These are phyloP conservation scores for Sarcophaga variegata DNA, from an alignment of 2,888 invertebrate genomes.

Conservation along the genomic window DNA sequence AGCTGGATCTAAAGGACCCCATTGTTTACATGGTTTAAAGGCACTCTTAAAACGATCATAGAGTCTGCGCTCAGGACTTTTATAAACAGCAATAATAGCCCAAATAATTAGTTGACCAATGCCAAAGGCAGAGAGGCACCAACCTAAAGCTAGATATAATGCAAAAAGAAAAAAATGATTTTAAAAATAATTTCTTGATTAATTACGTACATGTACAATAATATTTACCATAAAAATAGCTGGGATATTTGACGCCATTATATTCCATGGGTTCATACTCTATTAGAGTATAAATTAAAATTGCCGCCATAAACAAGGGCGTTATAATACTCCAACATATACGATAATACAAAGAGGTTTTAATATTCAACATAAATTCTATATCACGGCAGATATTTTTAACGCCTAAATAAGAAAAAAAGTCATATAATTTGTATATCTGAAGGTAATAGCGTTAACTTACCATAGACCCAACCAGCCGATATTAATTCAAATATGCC, in stretches of 20 bases:
- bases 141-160: slow-evolving; percentile 79
- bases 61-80: slow-evolving; percentile 72
- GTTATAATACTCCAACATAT: slow-evolving; percentile 90
- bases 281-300: slow-evolving; percentile 87
- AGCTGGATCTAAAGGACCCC: slow-evolving; percentile 79
- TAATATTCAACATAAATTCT: slow-evolving; percentile 89
- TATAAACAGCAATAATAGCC: slow-evolving; percentile 75
- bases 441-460: not conserved
- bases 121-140: slow-evolving; percentile 83
- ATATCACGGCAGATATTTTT: slow-evolving; percentile 87
- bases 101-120: slow-evolving; percentile 82
- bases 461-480: slow-evolving; percentile 89
- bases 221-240: slow-evolving; percentile 83
- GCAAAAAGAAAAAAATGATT: slow-evolving; percentile 13
- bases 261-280: slow-evolving; percentile 85
- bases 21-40: slow-evolving; percentile 76
- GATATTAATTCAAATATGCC: slow-evolving; percentile 87
- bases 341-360: slow-evolving; percentile 87
- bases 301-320: slow-evolving; percentile 86
- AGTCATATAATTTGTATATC: no score
- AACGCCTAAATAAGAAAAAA: slow-evolving; percentile 81
- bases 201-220: not conserved
- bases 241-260: slow-evolving; percentile 84
- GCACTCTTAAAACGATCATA: slow-evolving; percentile 73
- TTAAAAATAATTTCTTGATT: slow-evolving; percentile 19